These are phyloP conservation scores for Dynastes grantii DNA, from an alignment of 2,888 invertebrate genomes.

Conservation along the genomic window DNA sequence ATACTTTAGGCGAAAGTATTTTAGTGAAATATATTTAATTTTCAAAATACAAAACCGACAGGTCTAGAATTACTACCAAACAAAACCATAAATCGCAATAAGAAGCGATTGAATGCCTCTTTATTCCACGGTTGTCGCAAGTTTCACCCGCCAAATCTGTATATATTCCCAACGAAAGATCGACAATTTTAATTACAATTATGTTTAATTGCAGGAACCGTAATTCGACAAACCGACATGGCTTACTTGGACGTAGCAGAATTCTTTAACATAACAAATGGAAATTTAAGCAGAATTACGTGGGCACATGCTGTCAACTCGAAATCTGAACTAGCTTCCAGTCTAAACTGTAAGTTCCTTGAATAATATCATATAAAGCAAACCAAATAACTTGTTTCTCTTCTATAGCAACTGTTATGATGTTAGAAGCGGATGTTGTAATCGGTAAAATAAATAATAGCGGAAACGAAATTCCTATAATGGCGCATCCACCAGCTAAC, in stretches of 20 bases:
- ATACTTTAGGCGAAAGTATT: no score
- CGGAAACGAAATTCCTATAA: slow-evolving; percentile 77
- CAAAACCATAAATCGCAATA: no score
- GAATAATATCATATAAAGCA: background rate
- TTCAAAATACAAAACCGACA: no score
- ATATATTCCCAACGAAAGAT: no score
- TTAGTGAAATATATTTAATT: no score
- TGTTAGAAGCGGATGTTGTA: slow-evolving; percentile 91
- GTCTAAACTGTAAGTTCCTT: slow-evolving; percentile 73
- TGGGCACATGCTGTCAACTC: slow-evolving; percentile 94
- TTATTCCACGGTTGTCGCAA: no score
- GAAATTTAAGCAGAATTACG: slow-evolving; percentile 81
- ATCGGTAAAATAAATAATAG: slow-evolving; percentile 75
- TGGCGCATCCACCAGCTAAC: slow-evolving; percentile 88
- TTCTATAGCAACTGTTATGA: slow-evolving; percentile 71
- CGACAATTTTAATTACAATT: background rate
- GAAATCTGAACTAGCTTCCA: slow-evolving; percentile 75
- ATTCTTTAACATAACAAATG: slow-evolving; percentile 70
- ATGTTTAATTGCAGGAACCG: slow-evolving; percentile 31
- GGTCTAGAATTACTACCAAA: no score
- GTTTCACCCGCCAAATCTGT: no score
- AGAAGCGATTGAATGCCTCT: no score
- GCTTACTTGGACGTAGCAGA: slow-evolving; percentile 61
- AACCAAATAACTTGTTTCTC: slow-evolving; percentile 8
- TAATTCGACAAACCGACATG: slow-evolving; percentile 51